Base-by-base conservation (phyloP, 1,140 invertebrate species). In the Neuroterus valhalla region DNA sequence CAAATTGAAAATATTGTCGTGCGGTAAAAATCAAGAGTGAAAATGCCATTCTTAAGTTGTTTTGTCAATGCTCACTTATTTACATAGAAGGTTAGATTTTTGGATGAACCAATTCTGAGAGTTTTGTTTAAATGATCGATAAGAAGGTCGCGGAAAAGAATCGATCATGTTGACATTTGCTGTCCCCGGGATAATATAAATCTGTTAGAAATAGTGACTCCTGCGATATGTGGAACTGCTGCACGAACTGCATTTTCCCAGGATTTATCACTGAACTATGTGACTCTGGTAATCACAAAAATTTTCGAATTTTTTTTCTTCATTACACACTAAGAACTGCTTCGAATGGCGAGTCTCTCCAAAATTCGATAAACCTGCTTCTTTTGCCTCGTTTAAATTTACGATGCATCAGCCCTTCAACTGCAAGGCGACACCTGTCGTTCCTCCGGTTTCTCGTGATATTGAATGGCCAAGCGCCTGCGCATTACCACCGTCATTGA, bases 361-460 rank as follows among this genome's bases (percentile, higher is more conserved):
- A n/a, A 62, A 31, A 38, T 38, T 15, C 23, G 55, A 62, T 62
- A 62, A 62, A 62, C 31, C 55, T 26, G 21, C 55, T 38, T 68
- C 46, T 52, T 45, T 50, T 67, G 45, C 62, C 46, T 19, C 12
- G 4, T 73, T 62, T 52, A 81, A 76, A 72, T 78, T 78, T 72
- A 75, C 21, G 74, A 68, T 69, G 74, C 71, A 77, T 81, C 75
- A 76, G 76, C 77, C 74, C 68, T n/a, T 66, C 31, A 48, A 68
- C 75, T 71, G 52, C 74, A 76, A 72, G 71, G 80, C 75, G 82
- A 83, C 75, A 83, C 77, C 80, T 80, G 77, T 81, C 78, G 79
- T 48, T 26, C 66, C 78, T 43, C 70, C 62, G 66, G 68, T 72
- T 78, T 72, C 76, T 72, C 75, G 66, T 75, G 75, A 78, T 80